A percentile compares a stretch with the other conserved stretches of the same genome.
Evolutionary conservation across 2,888 invertebrate genomes (phyloP).

Genomic region (Adelognathus sp.): DNA sequence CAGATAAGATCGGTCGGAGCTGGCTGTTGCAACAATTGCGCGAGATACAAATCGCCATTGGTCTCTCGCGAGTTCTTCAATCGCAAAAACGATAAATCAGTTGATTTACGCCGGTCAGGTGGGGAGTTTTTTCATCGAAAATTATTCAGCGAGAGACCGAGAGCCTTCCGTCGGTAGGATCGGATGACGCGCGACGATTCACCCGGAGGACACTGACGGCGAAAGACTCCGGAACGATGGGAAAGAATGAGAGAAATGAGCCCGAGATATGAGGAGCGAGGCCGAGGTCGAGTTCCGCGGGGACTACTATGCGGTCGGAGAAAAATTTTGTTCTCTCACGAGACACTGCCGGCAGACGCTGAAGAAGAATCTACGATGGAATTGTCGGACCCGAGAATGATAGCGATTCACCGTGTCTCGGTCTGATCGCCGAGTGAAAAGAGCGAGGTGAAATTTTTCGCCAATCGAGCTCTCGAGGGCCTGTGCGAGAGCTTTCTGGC

Average conservation of each 20-base stretch:
- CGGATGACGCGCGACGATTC: conserved; percentile 1
- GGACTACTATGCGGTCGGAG: neutral
- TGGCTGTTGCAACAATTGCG: too few species aligned
- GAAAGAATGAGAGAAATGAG: conserved; percentile 20
- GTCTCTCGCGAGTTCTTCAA: conserved; percentile 65
- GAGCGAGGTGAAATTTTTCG: neutral
- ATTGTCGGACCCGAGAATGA: conserved; percentile 39
- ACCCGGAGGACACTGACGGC: neutral
- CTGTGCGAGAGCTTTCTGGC: conserved; percentile 1
- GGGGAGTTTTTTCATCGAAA: conserved; percentile 9
- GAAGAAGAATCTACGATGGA: neutral
- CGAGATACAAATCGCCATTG: too few species aligned
- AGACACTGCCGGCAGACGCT: neutral
- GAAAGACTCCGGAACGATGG: conserved; percentile 7
- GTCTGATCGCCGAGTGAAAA: neutral
- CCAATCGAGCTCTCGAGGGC: neutral
- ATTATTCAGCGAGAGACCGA: neutral
- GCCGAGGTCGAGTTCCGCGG: neutral
- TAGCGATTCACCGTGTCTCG: conserved; percentile 34
- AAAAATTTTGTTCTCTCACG: conserved; percentile 40
- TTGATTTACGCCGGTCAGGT: conserved; percentile 76
- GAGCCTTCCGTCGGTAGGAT: neutral
- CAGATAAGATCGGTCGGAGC: too few species aligned
- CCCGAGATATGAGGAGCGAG: conserved; percentile 3
- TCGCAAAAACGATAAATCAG: conserved; percentile 80